These are phyloP conservation scores for Coptodon bakossiorum DNA, from an alignment of 2,113 vertebrate genomes.

Conservation along the genomic window DNA sequence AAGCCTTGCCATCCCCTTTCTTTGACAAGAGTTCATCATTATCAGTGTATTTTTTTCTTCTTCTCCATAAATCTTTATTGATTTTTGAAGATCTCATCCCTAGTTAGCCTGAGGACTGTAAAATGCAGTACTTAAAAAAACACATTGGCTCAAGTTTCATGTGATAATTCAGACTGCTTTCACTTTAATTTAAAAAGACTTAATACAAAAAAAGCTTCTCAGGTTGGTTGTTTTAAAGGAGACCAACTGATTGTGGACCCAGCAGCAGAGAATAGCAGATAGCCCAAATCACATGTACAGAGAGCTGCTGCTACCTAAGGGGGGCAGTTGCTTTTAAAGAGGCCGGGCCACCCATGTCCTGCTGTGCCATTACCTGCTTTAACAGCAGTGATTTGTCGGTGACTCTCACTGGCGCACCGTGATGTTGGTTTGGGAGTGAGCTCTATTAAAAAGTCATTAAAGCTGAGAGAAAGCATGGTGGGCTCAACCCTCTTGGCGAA, in stretches of 20 bases:
- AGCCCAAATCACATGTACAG: neutral
- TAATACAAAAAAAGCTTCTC: neutral
- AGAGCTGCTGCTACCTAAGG: slow-evolving; percentile 6
- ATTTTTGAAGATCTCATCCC: neutral
- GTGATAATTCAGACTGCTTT: neutral
- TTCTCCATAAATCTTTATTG: neutral
- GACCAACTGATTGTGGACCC: neutral
- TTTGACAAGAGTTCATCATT: neutral
- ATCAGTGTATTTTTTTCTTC: neutral
- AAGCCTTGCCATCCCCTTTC: neutral
- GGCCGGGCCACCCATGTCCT: slow-evolving; percentile 39
- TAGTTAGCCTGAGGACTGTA: neutral
- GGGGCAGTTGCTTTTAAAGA: slow-evolving; percentile 17
- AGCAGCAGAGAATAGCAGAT: neutral
- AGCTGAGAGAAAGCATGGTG: slow-evolving; percentile 63
- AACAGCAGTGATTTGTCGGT: slow-evolving; percentile 63
- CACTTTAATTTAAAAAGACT: neutral
- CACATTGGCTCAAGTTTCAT: neutral
- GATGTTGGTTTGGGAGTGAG: slow-evolving; percentile 59
- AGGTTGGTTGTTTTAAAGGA: neutral
- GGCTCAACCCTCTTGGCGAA: slow-evolving; percentile 61
- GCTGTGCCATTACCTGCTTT: slow-evolving; percentile 58
- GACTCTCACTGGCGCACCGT: slow-evolving; percentile 40
- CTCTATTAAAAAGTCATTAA: slow-evolving; percentile 79
- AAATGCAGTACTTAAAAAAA: neutral